Conservation (phyloP, 30 jellyfish, hydroid and myxozoan species). For the Sanderia malayensis region DNA sequence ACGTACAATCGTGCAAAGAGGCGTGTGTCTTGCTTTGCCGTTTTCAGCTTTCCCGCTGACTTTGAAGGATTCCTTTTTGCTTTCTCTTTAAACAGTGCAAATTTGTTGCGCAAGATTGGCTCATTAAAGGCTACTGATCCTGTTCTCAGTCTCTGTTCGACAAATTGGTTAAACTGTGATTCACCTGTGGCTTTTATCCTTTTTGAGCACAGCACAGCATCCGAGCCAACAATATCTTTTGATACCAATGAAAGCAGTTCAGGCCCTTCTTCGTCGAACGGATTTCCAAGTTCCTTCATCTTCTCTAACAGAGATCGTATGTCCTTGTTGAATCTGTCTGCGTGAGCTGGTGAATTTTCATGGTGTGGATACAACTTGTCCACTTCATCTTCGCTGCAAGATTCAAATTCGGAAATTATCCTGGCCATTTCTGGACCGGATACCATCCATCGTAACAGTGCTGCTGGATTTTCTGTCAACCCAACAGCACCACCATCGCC, state of each 20-base stretch:
- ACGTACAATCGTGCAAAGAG: constrained; percentile 50
- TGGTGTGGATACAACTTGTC: constrained; percentile 12
- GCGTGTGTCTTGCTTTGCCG: constrained; percentile 15
- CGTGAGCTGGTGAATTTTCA: constrained; percentile 20
- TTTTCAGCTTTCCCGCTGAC: neutral
- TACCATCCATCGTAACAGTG: constrained; percentile 38
- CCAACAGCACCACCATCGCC: constrained; percentile 47
- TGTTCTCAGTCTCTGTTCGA: constrained; percentile 13
- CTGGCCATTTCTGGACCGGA: constrained; percentile 44
- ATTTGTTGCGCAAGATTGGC: constrained; percentile 22
- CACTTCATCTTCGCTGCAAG: neutral
- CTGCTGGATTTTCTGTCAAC: constrained; percentile 30
- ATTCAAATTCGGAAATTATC: constrained; percentile 30
- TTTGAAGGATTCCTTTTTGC: constrained; percentile 15
- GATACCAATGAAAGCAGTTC: constrained; percentile 29
- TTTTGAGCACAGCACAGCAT: neutral
- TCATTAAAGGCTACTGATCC: neutral
- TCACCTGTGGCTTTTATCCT: constrained; percentile 10
- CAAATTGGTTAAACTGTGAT: constrained; percentile 17
- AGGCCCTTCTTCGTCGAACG: constrained; percentile 13
- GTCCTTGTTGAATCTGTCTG: constrained; percentile 8
- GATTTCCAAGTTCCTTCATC: constrained; percentile 23
- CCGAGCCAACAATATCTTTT: constrained; percentile 8
- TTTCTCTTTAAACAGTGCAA: neutral
- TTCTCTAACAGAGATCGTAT: constrained; percentile 6